Conservation (phyloP, 2,888 invertebrate genomes). For the Lycocerus yunnanus region DNA sequence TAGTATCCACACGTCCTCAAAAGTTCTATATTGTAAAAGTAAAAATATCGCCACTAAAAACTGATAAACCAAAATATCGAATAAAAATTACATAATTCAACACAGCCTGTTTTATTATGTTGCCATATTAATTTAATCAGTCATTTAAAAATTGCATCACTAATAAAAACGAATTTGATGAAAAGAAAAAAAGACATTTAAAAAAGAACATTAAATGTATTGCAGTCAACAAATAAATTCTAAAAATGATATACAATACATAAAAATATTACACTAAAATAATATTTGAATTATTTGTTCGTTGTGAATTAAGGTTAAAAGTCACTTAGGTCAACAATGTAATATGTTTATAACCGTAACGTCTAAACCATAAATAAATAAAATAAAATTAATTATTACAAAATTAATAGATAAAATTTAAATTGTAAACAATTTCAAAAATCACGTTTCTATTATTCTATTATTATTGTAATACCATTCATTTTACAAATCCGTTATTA, state of each 20-base stretch:
- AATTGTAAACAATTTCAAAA: conserved; percentile 1
- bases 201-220: conserved; percentile 1
- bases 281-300: conserved; percentile 2
- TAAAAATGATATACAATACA: conserved; percentile 2
- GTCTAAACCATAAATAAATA: not conserved
- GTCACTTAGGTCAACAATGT: conserved; percentile 3
- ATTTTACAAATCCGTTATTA: conserved; percentile 4
- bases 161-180: not conserved
- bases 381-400: not conserved
- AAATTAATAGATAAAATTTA: not conserved
- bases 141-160: not conserved
- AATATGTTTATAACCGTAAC: conserved; percentile 6
- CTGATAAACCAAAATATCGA: not conserved
- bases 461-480: conserved; percentile 5
- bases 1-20: too few relatives aligned
- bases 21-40: too few relatives aligned
- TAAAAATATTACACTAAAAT: not conserved
- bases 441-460: conserved; percentile 1
- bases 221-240: conserved; percentile 2
- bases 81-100: not conserved
- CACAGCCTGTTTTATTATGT: not conserved
- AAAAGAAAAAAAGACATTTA: not conserved
- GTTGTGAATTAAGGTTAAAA: conserved; percentile 6
- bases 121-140: not conserved
- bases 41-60: not conserved